phyloP scores from a whole-genome alignment of 2,888 invertebrate species.

The Drosophila austrosaltans region DNA sequence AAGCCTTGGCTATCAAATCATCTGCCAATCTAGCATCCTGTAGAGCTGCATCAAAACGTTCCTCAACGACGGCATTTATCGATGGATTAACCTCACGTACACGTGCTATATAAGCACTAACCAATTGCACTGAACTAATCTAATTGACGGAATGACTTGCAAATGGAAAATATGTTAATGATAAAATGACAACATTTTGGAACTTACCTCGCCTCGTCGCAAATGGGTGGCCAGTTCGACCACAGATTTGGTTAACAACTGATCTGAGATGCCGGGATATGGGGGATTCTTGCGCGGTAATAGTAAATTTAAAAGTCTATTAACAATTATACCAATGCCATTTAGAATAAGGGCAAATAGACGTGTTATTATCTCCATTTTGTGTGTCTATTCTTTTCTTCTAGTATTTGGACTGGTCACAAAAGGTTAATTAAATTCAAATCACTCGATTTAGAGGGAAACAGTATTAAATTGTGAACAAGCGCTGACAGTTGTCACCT shows the following conservation, averaged over 20 bases:
- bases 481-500: background rate
- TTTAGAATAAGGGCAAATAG: slow-evolving; percentile 60
- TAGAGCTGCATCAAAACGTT: slow-evolving; percentile 87
- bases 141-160: slow-evolving; percentile 70
- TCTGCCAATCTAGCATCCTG: slow-evolving; percentile 88
- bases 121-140: slow-evolving; percentile 86
- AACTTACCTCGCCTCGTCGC: slow-evolving; percentile 68
- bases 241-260: slow-evolving; percentile 67
- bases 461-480: slow-evolving; percentile 25
- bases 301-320: slow-evolving; percentile 55
- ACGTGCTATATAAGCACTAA: slow-evolving; percentile 86
- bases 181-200: background rate
- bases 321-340: slow-evolving; percentile 58
- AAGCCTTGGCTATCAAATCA: slow-evolving; percentile 74
- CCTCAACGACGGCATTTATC: slow-evolving; percentile 89
- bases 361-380: slow-evolving; percentile 70
- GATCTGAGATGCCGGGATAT: slow-evolving; percentile 68
- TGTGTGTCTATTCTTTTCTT: background rate
- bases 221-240: slow-evolving; percentile 65
- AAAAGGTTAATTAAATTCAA: slow-evolving; percentile 47
- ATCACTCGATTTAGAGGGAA: slow-evolving; percentile 27
- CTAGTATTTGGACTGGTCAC: slow-evolving; percentile 31
- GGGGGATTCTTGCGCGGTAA: slow-evolving; percentile 52
- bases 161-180: slow-evolving; percentile 12
- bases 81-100: slow-evolving; percentile 87